phyloP scores from a whole-genome alignment of 1,140 invertebrate genomes.

The Stegodyphus dumicola region DNA sequence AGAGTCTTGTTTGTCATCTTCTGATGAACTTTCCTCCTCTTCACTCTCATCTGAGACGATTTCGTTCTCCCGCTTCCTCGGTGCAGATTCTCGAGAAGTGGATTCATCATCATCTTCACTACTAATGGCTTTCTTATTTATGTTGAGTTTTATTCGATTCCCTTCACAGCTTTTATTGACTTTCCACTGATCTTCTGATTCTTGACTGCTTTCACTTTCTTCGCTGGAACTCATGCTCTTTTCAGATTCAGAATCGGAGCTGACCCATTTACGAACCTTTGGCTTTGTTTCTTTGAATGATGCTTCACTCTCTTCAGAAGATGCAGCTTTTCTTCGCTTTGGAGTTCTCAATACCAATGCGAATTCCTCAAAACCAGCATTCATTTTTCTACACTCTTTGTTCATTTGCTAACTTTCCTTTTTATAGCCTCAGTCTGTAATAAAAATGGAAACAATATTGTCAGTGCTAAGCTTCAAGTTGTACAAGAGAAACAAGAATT shows the following conservation, averaged over 20 bases:
- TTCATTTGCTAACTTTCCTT: neutral
- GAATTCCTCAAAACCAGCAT: conserved; percentile 79
- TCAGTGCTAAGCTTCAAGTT: too few relatives aligned
- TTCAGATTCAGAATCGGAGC: conserved; percentile 26
- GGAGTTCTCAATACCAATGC: conserved; percentile 72
- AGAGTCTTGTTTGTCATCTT: conserved; percentile 68
- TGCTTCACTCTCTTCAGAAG: conserved; percentile 36
- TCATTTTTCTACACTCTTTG: neutral
- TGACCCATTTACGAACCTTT: conserved; percentile 18
- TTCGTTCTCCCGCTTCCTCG: conserved; percentile 61
- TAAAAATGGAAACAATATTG: too few relatives aligned
- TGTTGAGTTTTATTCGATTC: conserved; percentile 22
- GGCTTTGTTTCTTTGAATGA: conserved; percentile 44
- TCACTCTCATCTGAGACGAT: conserved; percentile 76
- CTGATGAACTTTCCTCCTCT: conserved; percentile 61
- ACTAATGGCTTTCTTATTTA: conserved; percentile 42
- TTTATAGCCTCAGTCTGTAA: too few relatives aligned
- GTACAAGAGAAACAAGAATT: too few relatives aligned
- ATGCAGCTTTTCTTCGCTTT: conserved; percentile 36
- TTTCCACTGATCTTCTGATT: conserved; percentile 46
- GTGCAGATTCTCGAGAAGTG: neutral
- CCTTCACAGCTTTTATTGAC: conserved; percentile 29
- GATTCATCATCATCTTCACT: conserved; percentile 44
- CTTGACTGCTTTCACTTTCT: conserved; percentile 10
- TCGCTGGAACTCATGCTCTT: conserved; percentile 16